Percentiles rank a stretch among this genome's conserved stretches.
Conservation (phyloP, 2,113 vertebrate species). For the Crotophaga sulcirostris region DNA sequence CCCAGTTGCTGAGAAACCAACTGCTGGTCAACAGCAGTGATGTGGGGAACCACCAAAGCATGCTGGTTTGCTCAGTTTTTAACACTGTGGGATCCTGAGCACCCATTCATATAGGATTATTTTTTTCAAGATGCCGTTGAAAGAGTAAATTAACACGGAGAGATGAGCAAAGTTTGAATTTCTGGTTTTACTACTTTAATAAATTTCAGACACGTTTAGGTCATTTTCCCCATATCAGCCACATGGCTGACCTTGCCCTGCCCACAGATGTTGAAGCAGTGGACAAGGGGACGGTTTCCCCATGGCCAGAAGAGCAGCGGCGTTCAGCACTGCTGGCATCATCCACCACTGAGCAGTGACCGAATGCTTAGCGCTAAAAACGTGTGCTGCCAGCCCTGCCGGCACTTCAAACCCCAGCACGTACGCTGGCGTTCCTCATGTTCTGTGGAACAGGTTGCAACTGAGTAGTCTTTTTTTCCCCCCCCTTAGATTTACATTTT, state of each 20-base stretch:
- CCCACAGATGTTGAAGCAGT: background rate
- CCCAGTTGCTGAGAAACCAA: background rate
- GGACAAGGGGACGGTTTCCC: background rate
- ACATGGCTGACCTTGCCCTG: background rate
- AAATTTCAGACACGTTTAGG: background rate
- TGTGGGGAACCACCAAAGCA: background rate
- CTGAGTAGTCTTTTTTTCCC: too few species aligned
- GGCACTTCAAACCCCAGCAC: background rate
- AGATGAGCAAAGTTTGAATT: background rate
- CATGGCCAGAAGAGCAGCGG: background rate
- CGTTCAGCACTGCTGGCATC: background rate
- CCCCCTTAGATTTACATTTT: background rate
- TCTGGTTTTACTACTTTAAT: background rate
- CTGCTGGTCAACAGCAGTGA: background rate
- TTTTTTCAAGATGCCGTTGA: rapidly evolving
- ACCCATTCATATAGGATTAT: background rate
- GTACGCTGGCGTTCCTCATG: background rate
- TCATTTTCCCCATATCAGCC: rapidly evolving
- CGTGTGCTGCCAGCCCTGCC: background rate
- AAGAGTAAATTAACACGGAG: background rate
- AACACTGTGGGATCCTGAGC: background rate
- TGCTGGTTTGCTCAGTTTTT: background rate
- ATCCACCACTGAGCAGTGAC: background rate
- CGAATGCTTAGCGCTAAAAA: background rate
- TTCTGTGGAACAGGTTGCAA: background rate